phyloP scores from a whole-genome alignment of 2,797 vertebrate species.

The Falco novaeseelandiae region DNA sequence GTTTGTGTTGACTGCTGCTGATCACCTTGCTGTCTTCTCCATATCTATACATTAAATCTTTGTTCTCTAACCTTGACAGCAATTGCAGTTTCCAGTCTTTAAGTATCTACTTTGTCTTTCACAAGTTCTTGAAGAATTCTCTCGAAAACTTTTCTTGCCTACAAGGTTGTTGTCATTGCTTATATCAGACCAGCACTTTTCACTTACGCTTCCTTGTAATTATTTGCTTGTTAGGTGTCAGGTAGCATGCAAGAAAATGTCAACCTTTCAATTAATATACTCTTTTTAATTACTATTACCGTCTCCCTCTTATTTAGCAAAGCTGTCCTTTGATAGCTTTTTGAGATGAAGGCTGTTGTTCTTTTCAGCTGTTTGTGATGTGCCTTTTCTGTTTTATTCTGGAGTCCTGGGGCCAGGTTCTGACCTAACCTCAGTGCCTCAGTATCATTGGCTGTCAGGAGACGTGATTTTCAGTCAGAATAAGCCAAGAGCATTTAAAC shows the following conservation, averaged over 20 bases:
- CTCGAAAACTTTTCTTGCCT: background rate
- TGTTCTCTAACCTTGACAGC: background rate
- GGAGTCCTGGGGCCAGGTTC: background rate
- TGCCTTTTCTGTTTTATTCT: background rate
- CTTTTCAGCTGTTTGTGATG: background rate
- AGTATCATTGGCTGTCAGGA: constrained; percentile 8
- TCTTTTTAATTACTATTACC: background rate
- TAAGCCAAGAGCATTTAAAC: constrained; percentile 34
- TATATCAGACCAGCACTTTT: background rate
- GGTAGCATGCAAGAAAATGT: background rate
- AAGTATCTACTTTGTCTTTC: background rate
- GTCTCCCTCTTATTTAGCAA: background rate
- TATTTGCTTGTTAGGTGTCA: background rate
- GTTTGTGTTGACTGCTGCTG: background rate
- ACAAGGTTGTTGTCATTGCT: background rate
- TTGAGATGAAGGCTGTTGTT: background rate
- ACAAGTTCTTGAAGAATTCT: background rate
- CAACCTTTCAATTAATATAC: background rate
- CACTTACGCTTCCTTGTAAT: background rate
- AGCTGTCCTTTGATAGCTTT: background rate
- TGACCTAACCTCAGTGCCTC: background rate
- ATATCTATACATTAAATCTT: background rate
- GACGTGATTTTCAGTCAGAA: background rate
- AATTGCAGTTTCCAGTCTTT: background rate
- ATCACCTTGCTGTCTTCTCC: background rate